phyloP scores from a whole-genome alignment of 2,113 vertebrate species.

The Xyliphius kryptos region DNA sequence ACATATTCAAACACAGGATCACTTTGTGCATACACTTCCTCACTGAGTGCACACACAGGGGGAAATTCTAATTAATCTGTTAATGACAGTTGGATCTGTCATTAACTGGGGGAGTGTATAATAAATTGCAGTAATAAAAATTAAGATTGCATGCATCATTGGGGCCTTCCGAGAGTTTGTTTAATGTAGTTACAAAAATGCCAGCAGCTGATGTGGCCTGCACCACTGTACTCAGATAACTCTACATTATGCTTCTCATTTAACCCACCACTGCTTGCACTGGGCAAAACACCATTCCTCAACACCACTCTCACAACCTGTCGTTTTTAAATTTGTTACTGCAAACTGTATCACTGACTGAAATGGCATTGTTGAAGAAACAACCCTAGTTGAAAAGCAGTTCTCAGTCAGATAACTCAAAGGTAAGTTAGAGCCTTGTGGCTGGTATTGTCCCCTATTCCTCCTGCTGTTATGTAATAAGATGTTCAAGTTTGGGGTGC shows the following conservation, averaged over 20 bases:
- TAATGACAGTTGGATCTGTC: constrained; percentile 78
- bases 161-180: constrained; percentile 75
- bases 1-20: constrained; percentile 7
- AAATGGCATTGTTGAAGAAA: neutral
- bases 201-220: constrained; percentile 68
- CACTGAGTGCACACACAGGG: constrained; percentile 44
- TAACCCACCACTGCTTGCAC: constrained; percentile 65
- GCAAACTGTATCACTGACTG: constrained; percentile 39
- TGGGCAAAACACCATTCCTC: constrained; percentile 40
- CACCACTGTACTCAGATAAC: constrained; percentile 62
- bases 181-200: constrained; percentile 82
- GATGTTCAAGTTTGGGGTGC: constrained; percentile 63
- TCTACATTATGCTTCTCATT: constrained; percentile 68
- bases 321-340: neutral
- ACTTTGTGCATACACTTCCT: constrained; percentile 7
- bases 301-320: neutral
- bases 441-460: neutral
- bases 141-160: constrained; percentile 77
- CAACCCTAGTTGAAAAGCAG: constrained; percentile 43
- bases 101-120: constrained; percentile 73
- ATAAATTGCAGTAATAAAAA: constrained; percentile 84
- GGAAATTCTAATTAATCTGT: constrained; percentile 81
- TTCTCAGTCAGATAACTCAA: constrained; percentile 36
- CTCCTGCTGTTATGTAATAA: neutral
- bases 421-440: neutral